A percentile compares a stretch with the other conserved stretches of the same genome.
phyloP scores from a whole-genome alignment of 2,113 vertebrate genomes.

The Mustela nigripes region DNA sequence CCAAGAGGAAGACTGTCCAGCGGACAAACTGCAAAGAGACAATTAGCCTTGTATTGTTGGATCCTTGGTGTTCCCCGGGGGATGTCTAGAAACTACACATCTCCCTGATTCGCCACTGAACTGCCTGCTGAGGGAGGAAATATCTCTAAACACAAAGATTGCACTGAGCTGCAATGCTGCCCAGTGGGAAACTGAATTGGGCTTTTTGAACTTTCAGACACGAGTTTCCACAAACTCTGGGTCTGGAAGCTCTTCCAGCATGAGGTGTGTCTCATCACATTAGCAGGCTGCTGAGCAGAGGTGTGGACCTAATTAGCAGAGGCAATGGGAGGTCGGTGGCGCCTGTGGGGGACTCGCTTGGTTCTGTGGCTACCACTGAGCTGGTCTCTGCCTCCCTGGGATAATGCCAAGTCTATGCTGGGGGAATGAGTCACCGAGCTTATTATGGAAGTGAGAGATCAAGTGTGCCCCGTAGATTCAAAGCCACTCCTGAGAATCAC shows the following conservation, averaged over 20 bases:
- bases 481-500: not conserved
- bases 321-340: not conserved
- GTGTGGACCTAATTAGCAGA: conserved; percentile 1
- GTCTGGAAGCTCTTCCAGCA: not conserved
- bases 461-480: not conserved
- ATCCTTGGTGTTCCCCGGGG: not conserved
- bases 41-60: not conserved
- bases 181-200: not conserved
- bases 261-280: not conserved
- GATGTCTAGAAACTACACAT: fast-evolving
- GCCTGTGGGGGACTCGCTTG: not conserved
- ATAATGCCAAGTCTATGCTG: not conserved
- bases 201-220: not conserved
- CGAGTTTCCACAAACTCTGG: not conserved
- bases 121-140: not conserved
- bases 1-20: not conserved
- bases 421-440: not conserved
- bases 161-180: not conserved
- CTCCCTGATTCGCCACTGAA: not conserved
- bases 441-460: not conserved
- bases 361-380: not conserved
- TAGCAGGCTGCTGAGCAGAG: not conserved
- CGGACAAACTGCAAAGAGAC: not conserved
- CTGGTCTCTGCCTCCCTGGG: not conserved
- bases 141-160: not conserved